Base-by-base conservation (phyloP, 2,113 vertebrate species). In the Percina caprodes region DNA sequence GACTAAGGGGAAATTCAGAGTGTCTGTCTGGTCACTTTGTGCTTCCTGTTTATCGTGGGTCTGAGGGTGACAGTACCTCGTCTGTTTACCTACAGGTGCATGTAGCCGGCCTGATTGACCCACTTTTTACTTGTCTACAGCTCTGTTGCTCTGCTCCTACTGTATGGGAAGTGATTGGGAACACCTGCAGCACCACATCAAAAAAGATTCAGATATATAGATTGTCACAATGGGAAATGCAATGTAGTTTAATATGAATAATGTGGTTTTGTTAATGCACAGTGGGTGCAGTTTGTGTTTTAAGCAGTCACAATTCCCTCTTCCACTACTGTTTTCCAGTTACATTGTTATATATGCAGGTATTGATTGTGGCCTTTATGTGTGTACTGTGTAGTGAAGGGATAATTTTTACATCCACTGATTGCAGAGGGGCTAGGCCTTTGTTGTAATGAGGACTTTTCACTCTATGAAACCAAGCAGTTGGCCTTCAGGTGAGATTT, bases 11-110 rank as follows among this genome's bases (percentile, higher is more conserved):
- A 73, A 72, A 66, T 74, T 67, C 61, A 73, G 72, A 70, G 72
- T 87, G 90, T 91, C 88, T 84, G 87, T 67, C 76, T 77, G 91
- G 83, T 92, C 87, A 89, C 85, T 86, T 65, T 87, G 67, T 60
- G 82, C 89, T 92, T 91, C 93, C 92, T 92, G 88, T 82, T 87
- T 59, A 42, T 30, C 18, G 63, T 26, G 74, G 56, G 45, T 33
- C 46, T 30, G 12, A 54, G 30, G 67, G 66, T 86, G 91, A 89
- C 91, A 91, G 66, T 8, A 82, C 72, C 91, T 68, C 74, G 62
- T 88, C 88, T 76, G 67, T 88, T 86, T 82, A 86, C 74, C 86
- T 87, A 46, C 76, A 84, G 73, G 77, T 90, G 54, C 11, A 18
- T 24, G 70, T 26, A 19, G 78, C 67, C 69, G 14, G 30, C 35